Conservation (phyloP, 92 coral and sea anemone genomes). For the Scolanthus callimorphus region DNA sequence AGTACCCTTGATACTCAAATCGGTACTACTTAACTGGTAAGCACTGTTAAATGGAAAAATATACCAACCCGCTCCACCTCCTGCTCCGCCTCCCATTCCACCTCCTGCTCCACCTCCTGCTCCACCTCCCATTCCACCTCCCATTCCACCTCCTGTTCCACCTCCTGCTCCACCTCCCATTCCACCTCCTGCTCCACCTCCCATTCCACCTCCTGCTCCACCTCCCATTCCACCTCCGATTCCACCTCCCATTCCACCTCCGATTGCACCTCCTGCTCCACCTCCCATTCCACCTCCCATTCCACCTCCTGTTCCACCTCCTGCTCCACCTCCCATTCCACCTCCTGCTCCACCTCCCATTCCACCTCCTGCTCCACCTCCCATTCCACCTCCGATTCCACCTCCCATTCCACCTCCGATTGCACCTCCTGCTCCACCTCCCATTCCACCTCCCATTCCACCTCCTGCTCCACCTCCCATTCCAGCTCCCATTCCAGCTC, state of each 20-base stretch:
- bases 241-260: constrained; percentile 7
- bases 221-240: constrained; percentile 5
- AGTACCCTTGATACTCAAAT: no score
- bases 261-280: not conserved
- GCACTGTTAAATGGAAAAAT: no score
- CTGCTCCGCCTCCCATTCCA: no score
- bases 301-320: not conserved
- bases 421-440: no score
- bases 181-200: not conserved
- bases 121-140: no score
- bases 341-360: constrained; percentile 11
- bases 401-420: no score
- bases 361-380: no score
- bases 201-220: not conserved
- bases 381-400: not conserved
- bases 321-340: not conserved
- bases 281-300: not conserved
- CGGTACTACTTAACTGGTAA: no score
- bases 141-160: not conserved
- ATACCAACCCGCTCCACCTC: no score
- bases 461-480: constrained; percentile 14
- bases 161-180: constrained; percentile 12
- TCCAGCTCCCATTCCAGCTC: constrained; percentile 1
- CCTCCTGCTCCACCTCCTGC: constrained; percentile 3
- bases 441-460: no score